Base-by-base conservation (phyloP, 2,888 invertebrate species). In the Hirtodrosophila cameraria region DNA sequence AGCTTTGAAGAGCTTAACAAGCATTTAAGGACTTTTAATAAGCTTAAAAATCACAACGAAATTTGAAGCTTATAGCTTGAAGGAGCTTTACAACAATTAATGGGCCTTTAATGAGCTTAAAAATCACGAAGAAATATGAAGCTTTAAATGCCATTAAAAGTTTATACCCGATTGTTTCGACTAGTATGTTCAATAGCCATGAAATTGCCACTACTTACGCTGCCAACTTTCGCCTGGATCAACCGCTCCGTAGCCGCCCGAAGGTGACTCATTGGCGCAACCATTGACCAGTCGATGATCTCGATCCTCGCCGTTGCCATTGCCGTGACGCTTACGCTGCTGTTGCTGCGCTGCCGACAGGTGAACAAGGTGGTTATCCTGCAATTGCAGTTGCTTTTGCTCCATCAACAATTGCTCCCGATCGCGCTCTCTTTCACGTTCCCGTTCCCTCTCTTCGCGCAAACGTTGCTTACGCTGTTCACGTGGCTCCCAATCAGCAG, bases 141-240 rank as follows among this genome's bases (percentile, higher is more conserved):
- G n/a, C n/a, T n/a, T n/a, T n/a, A n/a, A n/a, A n/a, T n/a, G n/a
- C n/a, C n/a, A n/a, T n/a, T n/a, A n/a, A n/a, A n/a, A n/a, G n/a
- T n/a, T n/a, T n/a, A n/a, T n/a, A n/a, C n/a, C n/a, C n/a, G n/a
- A n/a, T n/a, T n/a, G n/a, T n/a, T n/a, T n/a, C n/a, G n/a, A n/a
- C n/a, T n/a, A n/a, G n/a, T n/a, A n/a, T n/a, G n/a, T n/a, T n/a
- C 18, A 20, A 20, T 9, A 1, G 5, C 1, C 12, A 12, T 11
- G n/a, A 1, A 1, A 38, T 48, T 8, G 8, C 0, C 1, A 5
- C 9, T 67, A 89, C 86, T 91, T 90, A 92, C 94, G 94, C 91
- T 95, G 94, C 95, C 96, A 96, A 86, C 94, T 94, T 83, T 97
- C 97, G 70, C 94, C 95, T 9, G 58, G 42, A 28, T 83, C 79